Evolutionary conservation across 2,113 vertebrate species (phyloP).

Genomic region (Chamaea fasciata): DNA sequence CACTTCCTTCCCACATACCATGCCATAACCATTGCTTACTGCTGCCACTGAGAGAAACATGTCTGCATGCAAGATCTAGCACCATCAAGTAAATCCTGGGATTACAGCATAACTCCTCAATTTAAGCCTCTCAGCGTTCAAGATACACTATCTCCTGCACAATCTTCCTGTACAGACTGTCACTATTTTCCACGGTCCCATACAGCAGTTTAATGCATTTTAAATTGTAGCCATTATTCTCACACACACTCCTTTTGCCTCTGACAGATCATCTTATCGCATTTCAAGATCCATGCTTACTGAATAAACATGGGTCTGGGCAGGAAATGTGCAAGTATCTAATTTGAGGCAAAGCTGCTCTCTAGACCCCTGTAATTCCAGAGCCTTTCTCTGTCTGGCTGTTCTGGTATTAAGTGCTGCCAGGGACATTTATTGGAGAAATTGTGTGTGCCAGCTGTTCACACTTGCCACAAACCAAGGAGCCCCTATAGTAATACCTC

Average conservation of each 20-base stretch:
- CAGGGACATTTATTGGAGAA: neutral
- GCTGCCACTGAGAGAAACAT: neutral
- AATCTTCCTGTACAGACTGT: neutral
- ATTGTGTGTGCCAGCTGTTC: neutral
- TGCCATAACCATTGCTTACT: neutral
- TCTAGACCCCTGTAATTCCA: neutral
- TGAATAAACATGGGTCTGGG: neutral
- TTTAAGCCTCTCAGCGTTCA: neutral
- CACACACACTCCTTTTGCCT: neutral
- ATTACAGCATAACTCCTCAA: neutral
- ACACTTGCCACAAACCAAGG: neutral
- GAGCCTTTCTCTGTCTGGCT: neutral
- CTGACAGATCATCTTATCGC: neutral
- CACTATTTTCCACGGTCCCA: neutral
- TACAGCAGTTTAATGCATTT: neutral
- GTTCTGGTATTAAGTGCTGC: neutral
- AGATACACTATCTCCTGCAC: neutral
- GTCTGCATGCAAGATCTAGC: neutral
- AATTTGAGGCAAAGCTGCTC: neutral
- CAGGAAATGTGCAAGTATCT: neutral
- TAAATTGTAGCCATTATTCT: neutral
- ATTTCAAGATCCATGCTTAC: neutral
- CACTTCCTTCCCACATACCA: neutral
- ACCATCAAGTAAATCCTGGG: neutral
- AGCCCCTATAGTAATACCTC: neutral